Evolutionary conservation across 2,113 vertebrate species (phyloP).

Genomic region (Grallaria varia): DNA sequence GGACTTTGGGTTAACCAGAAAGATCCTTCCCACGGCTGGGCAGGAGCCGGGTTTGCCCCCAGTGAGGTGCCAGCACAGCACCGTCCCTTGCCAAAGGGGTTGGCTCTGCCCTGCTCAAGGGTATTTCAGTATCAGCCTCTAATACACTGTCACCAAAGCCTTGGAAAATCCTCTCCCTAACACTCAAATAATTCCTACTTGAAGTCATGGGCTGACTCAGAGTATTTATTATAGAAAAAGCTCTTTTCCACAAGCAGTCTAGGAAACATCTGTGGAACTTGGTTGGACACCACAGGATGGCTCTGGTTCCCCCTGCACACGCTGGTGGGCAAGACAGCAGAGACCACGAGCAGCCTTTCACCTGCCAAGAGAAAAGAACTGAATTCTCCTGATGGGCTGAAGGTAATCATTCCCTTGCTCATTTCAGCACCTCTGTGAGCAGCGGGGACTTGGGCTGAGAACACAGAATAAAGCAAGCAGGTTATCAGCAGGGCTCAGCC

Average conservation of each 20-base stretch:
- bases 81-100: accelerated
- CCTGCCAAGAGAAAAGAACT: background rate
- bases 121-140: background rate
- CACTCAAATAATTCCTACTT: background rate
- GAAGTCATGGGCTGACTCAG: background rate
- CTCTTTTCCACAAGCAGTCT: background rate
- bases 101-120: accelerated
- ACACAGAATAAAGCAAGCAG: background rate
- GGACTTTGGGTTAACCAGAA: constrained; percentile 14
- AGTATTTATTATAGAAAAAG: background rate
- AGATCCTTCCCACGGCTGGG: background rate
- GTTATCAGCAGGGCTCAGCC: background rate
- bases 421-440: background rate
- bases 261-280: background rate
- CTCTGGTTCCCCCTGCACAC: background rate
- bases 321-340: accelerated
- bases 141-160: accelerated
- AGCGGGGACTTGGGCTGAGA: background rate
- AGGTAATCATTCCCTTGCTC: background rate
- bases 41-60: background rate
- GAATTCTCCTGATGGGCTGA: background rate
- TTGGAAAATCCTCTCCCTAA: background rate
- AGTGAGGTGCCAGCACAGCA: accelerated
- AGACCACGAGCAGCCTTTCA: background rate
- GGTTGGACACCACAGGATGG: accelerated